Base-by-base conservation (phyloP, 2,113 vertebrate genomes). In the Neogobius melanostomus region DNA sequence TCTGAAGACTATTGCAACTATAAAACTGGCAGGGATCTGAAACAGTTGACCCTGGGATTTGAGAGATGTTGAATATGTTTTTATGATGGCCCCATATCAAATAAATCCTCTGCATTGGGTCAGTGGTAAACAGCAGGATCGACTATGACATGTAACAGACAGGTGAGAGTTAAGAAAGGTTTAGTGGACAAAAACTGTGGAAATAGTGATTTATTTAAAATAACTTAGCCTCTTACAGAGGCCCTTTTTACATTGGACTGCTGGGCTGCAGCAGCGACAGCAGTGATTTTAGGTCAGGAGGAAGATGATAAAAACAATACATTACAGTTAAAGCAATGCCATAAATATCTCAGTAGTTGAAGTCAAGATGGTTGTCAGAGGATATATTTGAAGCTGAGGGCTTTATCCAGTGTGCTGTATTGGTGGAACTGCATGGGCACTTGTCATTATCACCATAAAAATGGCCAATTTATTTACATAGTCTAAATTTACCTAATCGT, bases 331-430 rank as follows among this genome's bases (percentile, higher is more conserved):
- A 61, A 61, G 3, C 14, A 60, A 42, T 5, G 5, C 49, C 4
- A 50, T 60, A 60, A 43, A 60, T 60, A 60, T 43, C 6, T 8
- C 12, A 43, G 50, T 42, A 12, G 54, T 64, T 63, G 60, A 36
- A 36, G 11, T 62, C 43, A 66, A n/a, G 16, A 42, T 14, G 69
- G 11, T 45, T 63, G 43, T 64, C 48, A 74, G 49, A 50, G 59
- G 67, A 42, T 62, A 42, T 68, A 68, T 70, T 66, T 48, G 72
- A 80, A 65, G 54, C 36, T 64, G 50, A 66, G 54, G 50, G 66
- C 53, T 52, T 17, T 36, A 43, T 69, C 11, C 14, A 61, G 36
- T 51, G 36, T 66, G 48, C 50, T 64, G 6, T 68, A 46, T 57
- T 28, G 8, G 54, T 57, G 21, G 43, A 44, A 44, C 59, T 44